phyloP scores from a whole-genome alignment of 2,113 vertebrate species.

The Lanius collurio region DNA sequence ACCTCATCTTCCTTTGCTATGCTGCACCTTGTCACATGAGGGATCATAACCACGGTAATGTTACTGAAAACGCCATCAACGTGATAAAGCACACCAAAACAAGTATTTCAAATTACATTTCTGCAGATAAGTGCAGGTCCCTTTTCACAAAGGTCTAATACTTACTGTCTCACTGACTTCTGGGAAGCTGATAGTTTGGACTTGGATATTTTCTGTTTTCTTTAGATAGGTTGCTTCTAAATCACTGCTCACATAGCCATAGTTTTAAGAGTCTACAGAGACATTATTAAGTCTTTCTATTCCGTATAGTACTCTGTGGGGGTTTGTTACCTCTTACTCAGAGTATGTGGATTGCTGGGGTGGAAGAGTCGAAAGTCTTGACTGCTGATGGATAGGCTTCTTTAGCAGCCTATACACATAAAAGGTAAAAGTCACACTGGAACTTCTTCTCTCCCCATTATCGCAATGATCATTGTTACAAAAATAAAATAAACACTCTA shows the following conservation, averaged over 20 bases:
- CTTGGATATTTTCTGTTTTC: slow-evolving; percentile 30
- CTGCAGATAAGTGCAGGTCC: slow-evolving; percentile 45
- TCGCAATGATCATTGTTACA: not conserved
- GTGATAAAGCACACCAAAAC: slow-evolving; percentile 44
- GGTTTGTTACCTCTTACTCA: slow-evolving; percentile 30
- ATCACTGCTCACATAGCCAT: slow-evolving; percentile 18
- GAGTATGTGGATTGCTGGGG: not conserved
- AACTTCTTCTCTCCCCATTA: not conserved
- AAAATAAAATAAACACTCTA: not conserved
- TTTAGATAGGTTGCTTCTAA: slow-evolving; percentile 38
- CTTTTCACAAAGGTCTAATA: slow-evolving; percentile 56
- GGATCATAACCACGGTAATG: slow-evolving; percentile 10
- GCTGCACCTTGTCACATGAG: not conserved
- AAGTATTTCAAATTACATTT: slow-evolving; percentile 50
- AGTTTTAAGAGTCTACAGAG: slow-evolving; percentile 65
- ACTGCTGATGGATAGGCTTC: not conserved
- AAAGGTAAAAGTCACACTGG: not conserved
- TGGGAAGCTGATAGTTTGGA: slow-evolving; percentile 21
- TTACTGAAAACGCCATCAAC: slow-evolving; percentile 25
- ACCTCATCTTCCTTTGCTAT: not conserved
- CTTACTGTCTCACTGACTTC: slow-evolving; percentile 35
- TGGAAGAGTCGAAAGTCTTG: not conserved
- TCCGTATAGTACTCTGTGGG: not conserved
- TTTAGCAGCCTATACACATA: not conserved
- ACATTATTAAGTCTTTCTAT: slow-evolving; percentile 49